These are phyloP conservation scores for Chiridota heheva DNA, from an alignment of 35 echinoderm and acorn worm species.

Conservation along the genomic window DNA sequence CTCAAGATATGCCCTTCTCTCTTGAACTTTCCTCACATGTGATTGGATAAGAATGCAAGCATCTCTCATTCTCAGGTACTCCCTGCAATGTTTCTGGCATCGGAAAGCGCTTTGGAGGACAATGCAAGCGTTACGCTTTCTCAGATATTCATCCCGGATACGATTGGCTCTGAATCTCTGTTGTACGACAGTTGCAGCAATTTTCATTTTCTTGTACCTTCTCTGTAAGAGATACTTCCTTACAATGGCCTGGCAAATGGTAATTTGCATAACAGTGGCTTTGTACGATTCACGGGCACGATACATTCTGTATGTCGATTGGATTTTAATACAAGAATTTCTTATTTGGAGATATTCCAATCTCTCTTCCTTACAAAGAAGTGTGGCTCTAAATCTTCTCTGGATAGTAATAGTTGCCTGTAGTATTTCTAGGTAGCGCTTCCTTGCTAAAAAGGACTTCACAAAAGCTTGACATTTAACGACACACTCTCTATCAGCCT, in stretches of 20 bases:
- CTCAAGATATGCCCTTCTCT: conserved; percentile 21
- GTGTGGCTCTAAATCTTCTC: conserved; percentile 38
- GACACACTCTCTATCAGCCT: too few relatives aligned
- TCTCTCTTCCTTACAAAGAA: background rate
- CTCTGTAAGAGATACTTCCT: conserved; percentile 17
- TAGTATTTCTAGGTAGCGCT: background rate
- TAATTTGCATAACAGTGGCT: too few relatives aligned
- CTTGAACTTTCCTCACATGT: conserved; percentile 33
- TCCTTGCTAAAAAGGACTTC: too few relatives aligned
- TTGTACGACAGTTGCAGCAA: conserved; percentile 8
- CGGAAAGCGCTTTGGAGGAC: conserved; percentile 56
- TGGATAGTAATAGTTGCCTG: conserved; percentile 22
- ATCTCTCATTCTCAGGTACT: conserved; percentile 35
- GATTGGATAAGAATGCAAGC: conserved; percentile 69
- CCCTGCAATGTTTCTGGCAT: background rate
- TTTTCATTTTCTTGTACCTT: conserved; percentile 4
- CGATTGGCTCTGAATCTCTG: background rate
- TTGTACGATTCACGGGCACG: too few relatives aligned
- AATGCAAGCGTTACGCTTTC: conserved; percentile 41
- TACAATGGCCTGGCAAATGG: conserved; percentile 16
- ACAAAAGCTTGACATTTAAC: too few relatives aligned
- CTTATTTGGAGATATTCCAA: background rate
- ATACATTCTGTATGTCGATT: too few relatives aligned
- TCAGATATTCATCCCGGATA: background rate
- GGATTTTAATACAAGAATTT: too few relatives aligned